Percentiles rank a stretch among this genome's conserved stretches.
Conservation (phyloP, 2,888 invertebrate species). For the Ecdyonurus torrentis region DNA sequence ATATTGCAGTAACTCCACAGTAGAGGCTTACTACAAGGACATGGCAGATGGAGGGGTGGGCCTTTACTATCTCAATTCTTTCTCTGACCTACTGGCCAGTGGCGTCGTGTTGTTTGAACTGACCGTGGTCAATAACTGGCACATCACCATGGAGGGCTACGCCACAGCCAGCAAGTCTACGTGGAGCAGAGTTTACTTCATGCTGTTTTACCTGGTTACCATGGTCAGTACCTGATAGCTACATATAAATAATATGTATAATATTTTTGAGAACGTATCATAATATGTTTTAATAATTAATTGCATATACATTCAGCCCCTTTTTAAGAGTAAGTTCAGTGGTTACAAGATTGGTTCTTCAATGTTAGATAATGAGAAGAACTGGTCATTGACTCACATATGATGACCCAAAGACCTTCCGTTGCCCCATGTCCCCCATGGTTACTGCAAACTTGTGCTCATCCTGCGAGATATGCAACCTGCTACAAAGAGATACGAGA, state of each 20-base stretch:
- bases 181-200: slow-evolving; percentile 69
- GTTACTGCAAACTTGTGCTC: no score
- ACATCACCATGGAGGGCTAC: slow-evolving; percentile 78
- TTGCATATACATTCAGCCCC: no score
- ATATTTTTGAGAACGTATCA: not conserved
- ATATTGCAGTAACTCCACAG: slow-evolving; percentile 63
- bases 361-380: no score
- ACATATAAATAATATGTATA: no score
- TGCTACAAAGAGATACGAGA: no score
- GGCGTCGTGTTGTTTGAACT: slow-evolving; percentile 74
- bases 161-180: slow-evolving; percentile 44
- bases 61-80: slow-evolving; percentile 79
- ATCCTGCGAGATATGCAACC: no score
- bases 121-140: slow-evolving; percentile 84
- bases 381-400: no score
- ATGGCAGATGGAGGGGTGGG: slow-evolving; percentile 37
- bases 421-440: no score
- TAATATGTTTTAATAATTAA: not conserved
- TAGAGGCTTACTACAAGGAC: slow-evolving; percentile 65
- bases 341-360: no score
- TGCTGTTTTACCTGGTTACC: slow-evolving; percentile 73
- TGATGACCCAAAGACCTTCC: no score
- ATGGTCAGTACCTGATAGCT: no score
- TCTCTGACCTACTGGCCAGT: slow-evolving; percentile 58
- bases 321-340: no score